These are phyloP conservation scores for Diachasmimorpha longicaudata DNA, from an alignment of 1,140 invertebrate species.

Conservation along the genomic window DNA sequence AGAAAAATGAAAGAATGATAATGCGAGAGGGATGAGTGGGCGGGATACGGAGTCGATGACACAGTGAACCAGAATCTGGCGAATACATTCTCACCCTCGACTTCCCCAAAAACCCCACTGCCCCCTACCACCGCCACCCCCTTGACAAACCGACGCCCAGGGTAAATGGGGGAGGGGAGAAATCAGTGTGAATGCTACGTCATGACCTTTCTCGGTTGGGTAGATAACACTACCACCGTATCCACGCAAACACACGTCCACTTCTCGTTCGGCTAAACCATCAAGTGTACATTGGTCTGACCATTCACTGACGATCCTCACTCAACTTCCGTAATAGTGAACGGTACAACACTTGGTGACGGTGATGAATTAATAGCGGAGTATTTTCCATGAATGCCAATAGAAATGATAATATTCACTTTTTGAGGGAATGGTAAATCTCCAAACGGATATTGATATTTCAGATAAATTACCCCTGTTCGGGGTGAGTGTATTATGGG, in stretches of 20 bases:
- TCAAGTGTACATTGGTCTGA: not conserved
- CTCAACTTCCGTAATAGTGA: not conserved
- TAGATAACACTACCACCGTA: conserved; percentile 34
- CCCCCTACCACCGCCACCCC: conserved; percentile 22
- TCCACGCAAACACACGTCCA: conserved; percentile 32
- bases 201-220: conserved; percentile 10
- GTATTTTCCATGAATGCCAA: not conserved
- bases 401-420: too few species aligned
- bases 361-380: not conserved
- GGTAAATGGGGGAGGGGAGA: not conserved
- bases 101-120: too few species aligned
- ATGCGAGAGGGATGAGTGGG: not conserved
- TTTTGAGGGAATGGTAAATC: too few species aligned
- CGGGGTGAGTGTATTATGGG: too few species aligned
- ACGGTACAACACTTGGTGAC: not conserved
- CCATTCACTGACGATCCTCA: conserved; percentile 17
- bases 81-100: not conserved
- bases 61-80: not conserved
- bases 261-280: not conserved
- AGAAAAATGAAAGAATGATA: not conserved
- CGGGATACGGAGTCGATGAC: not conserved
- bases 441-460: too few species aligned
- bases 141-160: conserved; percentile 27
- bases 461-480: too few species aligned
- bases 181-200: conserved; percentile 10